Percentiles rank a stretch among this genome's conserved stretches.
Conservation (phyloP, 2,888 invertebrate genomes). For the Drosophila anomalata region DNA sequence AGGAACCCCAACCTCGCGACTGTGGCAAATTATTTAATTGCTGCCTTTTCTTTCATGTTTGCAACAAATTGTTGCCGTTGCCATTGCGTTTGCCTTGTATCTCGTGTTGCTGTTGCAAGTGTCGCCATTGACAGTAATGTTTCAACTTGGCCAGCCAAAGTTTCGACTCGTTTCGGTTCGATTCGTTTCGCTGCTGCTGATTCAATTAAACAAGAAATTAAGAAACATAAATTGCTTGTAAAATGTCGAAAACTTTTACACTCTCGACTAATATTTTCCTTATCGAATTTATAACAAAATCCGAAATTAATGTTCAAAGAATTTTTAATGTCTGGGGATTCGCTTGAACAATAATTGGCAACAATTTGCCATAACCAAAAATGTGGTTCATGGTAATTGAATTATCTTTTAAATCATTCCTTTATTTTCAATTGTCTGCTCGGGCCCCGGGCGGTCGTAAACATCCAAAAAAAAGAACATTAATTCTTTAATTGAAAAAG, state of each 20-base stretch:
- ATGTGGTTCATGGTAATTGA: slow-evolving; percentile 41
- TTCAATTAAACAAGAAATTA: slow-evolving; percentile 45
- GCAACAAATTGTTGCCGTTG: slow-evolving; percentile 20
- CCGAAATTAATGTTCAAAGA: slow-evolving; percentile 6
- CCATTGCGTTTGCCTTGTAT: not conserved
- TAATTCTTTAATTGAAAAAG: slow-evolving; percentile 45
- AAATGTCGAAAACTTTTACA: slow-evolving; percentile 11
- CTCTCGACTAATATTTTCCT: slow-evolving; percentile 11
- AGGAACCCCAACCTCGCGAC: not conserved
- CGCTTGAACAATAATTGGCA: slow-evolving; percentile 7
- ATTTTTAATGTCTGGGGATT: slow-evolving; percentile 2
- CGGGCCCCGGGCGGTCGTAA: slow-evolving; percentile 10
- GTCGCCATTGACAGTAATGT: slow-evolving; percentile 22
- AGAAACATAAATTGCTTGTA: slow-evolving; percentile 17
- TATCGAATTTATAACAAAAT: slow-evolving; percentile 25
- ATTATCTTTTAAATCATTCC: slow-evolving; percentile 26
- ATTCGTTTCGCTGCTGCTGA: slow-evolving; percentile 32
- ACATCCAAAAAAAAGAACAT: slow-evolving; percentile 15
- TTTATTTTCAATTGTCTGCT: slow-evolving; percentile 7
- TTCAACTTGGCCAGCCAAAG: slow-evolving; percentile 21
- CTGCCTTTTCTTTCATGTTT: slow-evolving; percentile 32
- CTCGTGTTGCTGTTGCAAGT: slow-evolving; percentile 13
- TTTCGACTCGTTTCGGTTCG: slow-evolving; percentile 20
- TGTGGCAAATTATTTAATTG: slow-evolving; percentile 45
- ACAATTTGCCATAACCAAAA: slow-evolving; percentile 16